A percentile compares a stretch with the other conserved stretches of the same genome.
phyloP scores from a whole-genome alignment of 2,113 vertebrate species.

The Oceanodroma tethys region DNA sequence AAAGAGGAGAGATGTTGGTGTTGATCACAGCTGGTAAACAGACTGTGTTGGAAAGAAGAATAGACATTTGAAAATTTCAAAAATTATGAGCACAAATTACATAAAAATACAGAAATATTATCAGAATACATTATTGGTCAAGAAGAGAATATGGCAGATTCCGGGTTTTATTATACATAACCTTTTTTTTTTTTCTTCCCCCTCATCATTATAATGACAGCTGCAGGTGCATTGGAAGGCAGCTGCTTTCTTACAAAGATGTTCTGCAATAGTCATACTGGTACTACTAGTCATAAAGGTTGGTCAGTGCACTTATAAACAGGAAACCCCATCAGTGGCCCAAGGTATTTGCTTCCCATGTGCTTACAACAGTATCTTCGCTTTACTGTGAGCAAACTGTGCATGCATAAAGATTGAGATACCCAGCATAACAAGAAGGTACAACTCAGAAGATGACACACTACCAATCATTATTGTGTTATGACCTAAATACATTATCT shows the following conservation, averaged over 20 bases:
- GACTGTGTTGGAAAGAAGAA: neutral
- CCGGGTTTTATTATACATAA: accelerated
- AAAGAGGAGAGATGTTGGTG: accelerated
- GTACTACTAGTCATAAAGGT: neutral
- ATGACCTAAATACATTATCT: neutral
- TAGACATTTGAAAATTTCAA: neutral
- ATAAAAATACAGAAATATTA: neutral
- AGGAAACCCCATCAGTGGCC: neutral
- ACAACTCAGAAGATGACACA: neutral
- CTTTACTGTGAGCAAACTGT: neutral
- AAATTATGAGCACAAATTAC: neutral
- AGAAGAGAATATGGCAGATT: neutral
- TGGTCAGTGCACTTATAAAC: neutral
- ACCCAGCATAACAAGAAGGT: neutral
- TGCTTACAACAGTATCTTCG: neutral
- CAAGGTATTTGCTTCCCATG: neutral
- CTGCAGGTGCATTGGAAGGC: neutral
- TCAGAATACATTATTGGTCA: neutral
- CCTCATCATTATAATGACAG: neutral
- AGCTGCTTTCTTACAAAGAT: neutral
- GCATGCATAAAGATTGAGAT: neutral
- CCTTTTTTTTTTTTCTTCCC: neutral
- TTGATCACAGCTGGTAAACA: neutral
- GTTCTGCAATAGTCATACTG: neutral
- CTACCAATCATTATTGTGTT: neutral